A percentile compares a stretch with the other conserved stretches of the same genome.
phyloP scores from a whole-genome alignment of 2,113 vertebrate genomes.

The Heterochromis multidens region DNA sequence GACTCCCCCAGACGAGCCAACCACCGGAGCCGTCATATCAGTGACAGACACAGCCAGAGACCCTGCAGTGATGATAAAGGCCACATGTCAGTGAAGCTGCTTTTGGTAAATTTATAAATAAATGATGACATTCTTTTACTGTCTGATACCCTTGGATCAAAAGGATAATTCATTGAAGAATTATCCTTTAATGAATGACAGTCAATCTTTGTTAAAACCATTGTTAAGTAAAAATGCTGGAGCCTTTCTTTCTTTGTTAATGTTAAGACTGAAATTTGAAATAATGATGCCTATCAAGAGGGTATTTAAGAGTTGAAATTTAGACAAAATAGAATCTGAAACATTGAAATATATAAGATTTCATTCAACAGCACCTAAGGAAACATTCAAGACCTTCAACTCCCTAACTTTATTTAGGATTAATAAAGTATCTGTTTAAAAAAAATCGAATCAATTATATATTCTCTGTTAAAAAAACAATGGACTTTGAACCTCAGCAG shows the following conservation, averaged over 20 bases:
- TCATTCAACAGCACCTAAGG: neutral
- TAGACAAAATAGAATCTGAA: neutral
- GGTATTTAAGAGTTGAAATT: neutral
- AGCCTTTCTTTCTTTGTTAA: neutral
- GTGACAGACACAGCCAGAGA: constrained; percentile 92
- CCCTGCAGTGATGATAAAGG: constrained; percentile 71
- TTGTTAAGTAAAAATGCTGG: fast-evolving
- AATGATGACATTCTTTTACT: neutral
- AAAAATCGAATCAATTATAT: neutral
- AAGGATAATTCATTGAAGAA: neutral
- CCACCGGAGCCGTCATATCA: constrained; percentile 94
- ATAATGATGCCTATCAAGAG: neutral
- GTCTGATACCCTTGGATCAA: neutral
- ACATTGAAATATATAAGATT: neutral
- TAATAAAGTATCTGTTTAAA: neutral
- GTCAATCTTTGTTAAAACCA: neutral
- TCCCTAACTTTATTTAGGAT: neutral
- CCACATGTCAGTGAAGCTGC: neutral
- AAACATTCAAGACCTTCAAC: neutral
- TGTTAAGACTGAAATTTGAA: neutral
- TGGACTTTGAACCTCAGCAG: neutral
- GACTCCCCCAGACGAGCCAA: constrained; percentile 94
- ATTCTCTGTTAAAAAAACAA: neutral
- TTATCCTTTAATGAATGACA: neutral
- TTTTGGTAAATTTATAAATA: neutral